Conservation (phyloP, 2,888 invertebrate genomes). For the Stenodera caucasica region DNA sequence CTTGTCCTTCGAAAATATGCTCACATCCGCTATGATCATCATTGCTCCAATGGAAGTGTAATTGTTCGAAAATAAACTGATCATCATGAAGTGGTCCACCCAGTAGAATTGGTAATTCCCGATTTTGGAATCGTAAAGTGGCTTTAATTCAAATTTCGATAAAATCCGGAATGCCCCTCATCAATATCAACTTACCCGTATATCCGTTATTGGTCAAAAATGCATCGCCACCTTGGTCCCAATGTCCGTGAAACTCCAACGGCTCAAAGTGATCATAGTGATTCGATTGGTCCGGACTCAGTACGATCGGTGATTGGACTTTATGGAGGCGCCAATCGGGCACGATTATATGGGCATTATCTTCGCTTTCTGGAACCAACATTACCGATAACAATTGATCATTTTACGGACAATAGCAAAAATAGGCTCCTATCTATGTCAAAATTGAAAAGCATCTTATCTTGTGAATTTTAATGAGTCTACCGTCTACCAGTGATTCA, state of each 20-base stretch:
- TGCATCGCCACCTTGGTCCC: slow-evolving; percentile 62
- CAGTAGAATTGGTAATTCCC: slow-evolving; percentile 62
- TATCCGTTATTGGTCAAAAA: slow-evolving; percentile 68
- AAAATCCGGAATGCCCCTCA: too few species aligned
- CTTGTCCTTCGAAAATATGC: slow-evolving; percentile 73
- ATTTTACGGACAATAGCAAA: too few species aligned
- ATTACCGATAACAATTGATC: too few species aligned
- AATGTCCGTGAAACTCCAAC: slow-evolving; percentile 63
- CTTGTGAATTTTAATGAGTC: too few species aligned
- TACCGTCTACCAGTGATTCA: too few species aligned
- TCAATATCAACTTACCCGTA: too few species aligned
- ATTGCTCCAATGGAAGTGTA: slow-evolving; percentile 82
- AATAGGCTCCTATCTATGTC: too few species aligned
- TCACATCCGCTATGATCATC: slow-evolving; percentile 77
- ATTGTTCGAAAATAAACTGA: slow-evolving; percentile 72
- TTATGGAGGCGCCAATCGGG: slow-evolving; percentile 53
- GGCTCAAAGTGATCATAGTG: slow-evolving; percentile 56
- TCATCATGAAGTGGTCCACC: slow-evolving; percentile 68
- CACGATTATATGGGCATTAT: slow-evolving; percentile 51
- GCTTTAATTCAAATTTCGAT: slow-evolving; percentile 56
- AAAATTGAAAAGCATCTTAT: too few species aligned
- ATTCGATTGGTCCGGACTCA: slow-evolving; percentile 56
- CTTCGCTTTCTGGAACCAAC: slow-evolving; percentile 31
- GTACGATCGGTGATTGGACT: slow-evolving; percentile 68
- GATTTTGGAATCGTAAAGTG: slow-evolving; percentile 64